Base-by-base conservation (phyloP, 2,888 invertebrate genomes). In the Biston betularia region DNA sequence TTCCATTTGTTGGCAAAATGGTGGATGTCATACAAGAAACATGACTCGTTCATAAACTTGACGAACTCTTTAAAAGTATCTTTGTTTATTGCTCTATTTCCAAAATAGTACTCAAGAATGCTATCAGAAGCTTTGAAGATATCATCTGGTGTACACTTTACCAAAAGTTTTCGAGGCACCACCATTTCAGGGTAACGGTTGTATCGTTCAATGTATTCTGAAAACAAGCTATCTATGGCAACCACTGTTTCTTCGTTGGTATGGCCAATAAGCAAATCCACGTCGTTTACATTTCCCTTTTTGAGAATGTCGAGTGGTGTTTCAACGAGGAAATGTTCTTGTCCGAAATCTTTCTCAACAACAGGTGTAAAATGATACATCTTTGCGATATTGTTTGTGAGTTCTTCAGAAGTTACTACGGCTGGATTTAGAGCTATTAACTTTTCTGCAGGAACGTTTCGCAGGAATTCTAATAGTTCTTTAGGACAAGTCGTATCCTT, bases 231-330 rank as follows among this genome's bases (percentile, higher is more conserved):
- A 15, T 24, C 24, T 24, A 83, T 34, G 0, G 54, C 74, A 1
- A 84, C 1, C 12, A 84, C 38, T 0, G 96, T 95, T 88, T 97
- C 97, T 62, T 96, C 94, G 0, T 94, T 94, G 11, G 96, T 97
- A 9, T 96, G 82, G 0, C 97, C 97, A 34, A 96, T 92, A 79
- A 97, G 94, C 82, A 96, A 92, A 0, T 97, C 96, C 0, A 95
- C 92, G 42, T 86, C 75, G 50, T 85, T 85, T 7, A 94, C 80
- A 10, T 84, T 87, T 35, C 95, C 95, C 42, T 88, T 86, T 76
- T 79, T 84, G 34, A 85, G 66, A 34, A 75, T 58, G 14, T 80
- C 72, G 6, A 75, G 49, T 3, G 82, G 82, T 12, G 79, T 68
- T 69, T 84, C 81, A 0, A 77, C 79, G 14, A 88, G 40, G 53